phyloP scores from a whole-genome alignment of 2,797 vertebrate genomes.

The Nyctibius grandis region DNA sequence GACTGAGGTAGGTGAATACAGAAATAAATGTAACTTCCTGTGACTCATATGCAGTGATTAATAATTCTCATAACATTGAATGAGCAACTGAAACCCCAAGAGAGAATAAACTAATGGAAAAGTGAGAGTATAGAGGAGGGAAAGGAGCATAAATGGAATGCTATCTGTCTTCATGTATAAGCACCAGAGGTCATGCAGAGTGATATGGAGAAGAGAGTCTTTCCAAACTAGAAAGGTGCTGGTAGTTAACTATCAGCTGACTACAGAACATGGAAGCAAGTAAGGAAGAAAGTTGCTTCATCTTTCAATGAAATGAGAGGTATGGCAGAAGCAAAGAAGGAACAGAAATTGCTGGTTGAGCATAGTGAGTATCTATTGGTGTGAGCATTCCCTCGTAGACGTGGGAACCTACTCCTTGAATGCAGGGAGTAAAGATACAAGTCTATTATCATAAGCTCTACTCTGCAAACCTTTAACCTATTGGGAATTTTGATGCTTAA shows the following conservation, averaged over 20 bases:
- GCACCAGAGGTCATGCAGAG: not conserved
- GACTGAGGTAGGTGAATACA: not conserved
- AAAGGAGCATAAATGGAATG: not conserved
- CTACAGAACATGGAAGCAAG: not conserved
- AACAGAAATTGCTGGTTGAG: not conserved
- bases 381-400: not conserved
- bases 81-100: not conserved
- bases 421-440: not conserved
- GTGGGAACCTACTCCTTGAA: not conserved
- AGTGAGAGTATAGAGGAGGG: not conserved
- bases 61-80: slow-evolving; percentile 4
- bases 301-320: not conserved
- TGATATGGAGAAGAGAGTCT: not conserved
- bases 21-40: slow-evolving; percentile 22
- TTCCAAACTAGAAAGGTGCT: not conserved
- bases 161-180: not conserved
- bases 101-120: slow-evolving; percentile 15
- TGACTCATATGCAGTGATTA: not conserved
- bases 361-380: not conserved
- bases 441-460: not conserved
- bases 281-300: not conserved
- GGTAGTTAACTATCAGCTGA: not conserved
- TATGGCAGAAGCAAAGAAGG: not conserved
- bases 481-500: not conserved
- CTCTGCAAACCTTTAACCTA: not conserved